Base-by-base conservation (phyloP, 92 coral and sea anemone genomes). In the Zoanthus solanderi region DNA sequence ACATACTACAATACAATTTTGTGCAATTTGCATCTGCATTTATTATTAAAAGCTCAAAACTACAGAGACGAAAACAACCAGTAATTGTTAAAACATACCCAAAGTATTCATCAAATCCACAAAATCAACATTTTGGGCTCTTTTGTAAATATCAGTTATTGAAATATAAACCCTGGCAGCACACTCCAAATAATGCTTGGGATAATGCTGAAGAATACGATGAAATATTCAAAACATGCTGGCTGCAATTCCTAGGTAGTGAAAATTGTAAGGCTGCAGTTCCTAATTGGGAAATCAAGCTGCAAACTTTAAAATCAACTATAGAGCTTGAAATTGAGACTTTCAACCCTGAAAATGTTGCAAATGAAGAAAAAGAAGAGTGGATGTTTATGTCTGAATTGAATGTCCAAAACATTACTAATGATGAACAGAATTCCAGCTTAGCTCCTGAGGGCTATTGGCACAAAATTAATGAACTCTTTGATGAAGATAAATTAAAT, bases 31-130 rank as follows among this genome's bases (percentile, higher is more conserved):
- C 79, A 13, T 89, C 89, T 13, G 84, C 73, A 7, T 89, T 61
- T 42, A 47, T 84, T 15, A n/a, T 0, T 0, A 83, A 75, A 75
- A 56, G 61, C 78, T 83, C 92, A 65, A 84, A 83, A 73, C 84
- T 88, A 4, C 42, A 88, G 47, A 54, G n/a, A 63, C 44, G 88
- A 60, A 32, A 48, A 34, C 56, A 32, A 75, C 72, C 84, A n/a
- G 91, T 83, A 2, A 88, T 88, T 16, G 88, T 83, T 18, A 83
- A 89, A 78, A 89, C 92, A 18, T 89, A 89, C n/a, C 92, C 92
- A 28, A 89, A 69, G 7, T 89, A 42, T 77, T 84, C 92, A 0
- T 84, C 92, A 68, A 89, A 77, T 78, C 86, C 92, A 6, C 67
- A 77, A 68, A 72, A 85, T 83, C 58, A 84, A 30, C 79, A 89